phyloP scores from a whole-genome alignment of 2,888 invertebrate species.

The Campopleginae sp. region DNA sequence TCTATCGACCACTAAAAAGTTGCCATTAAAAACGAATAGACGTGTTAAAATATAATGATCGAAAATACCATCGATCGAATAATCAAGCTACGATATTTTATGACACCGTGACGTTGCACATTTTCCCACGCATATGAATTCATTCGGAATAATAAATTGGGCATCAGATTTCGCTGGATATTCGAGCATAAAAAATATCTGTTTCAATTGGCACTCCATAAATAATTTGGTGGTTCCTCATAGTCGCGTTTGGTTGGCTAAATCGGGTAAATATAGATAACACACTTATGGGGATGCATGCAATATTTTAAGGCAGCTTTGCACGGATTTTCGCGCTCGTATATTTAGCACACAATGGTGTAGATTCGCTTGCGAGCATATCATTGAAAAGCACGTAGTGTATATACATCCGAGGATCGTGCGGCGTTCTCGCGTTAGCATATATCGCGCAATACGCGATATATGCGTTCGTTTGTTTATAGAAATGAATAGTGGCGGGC shows the following conservation, averaged over 20 bases:
- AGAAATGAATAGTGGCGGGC: constrained; percentile 31
- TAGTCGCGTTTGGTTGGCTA: neutral
- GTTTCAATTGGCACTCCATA: neutral
- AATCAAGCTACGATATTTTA: neutral
- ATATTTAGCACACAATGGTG: constrained; percentile 24
- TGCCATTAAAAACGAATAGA: neutral
- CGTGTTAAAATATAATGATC: neutral
- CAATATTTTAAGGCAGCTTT: constrained; percentile 55
- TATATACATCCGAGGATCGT: constrained; percentile 62
- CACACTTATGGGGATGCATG: constrained; percentile 49
- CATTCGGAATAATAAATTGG: neutral
- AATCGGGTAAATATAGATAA: constrained; percentile 38
- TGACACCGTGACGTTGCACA: neutral
- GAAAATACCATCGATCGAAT: neutral
- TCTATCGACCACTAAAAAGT: neutral
- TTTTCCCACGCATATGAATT: neutral
- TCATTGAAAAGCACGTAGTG: constrained; percentile 39
- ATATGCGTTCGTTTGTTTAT: constrained; percentile 21
- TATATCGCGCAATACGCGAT: constrained; percentile 1
- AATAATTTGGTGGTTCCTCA: neutral
- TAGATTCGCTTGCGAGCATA: constrained; percentile 50
- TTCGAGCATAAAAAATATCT: neutral
- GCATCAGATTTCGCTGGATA: neutral
- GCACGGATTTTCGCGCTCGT: constrained; percentile 64
- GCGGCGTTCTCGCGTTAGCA: constrained; percentile 64